Conservation (phyloP, 1,140 invertebrate genomes). For the Drosophila willistoni region DNA sequence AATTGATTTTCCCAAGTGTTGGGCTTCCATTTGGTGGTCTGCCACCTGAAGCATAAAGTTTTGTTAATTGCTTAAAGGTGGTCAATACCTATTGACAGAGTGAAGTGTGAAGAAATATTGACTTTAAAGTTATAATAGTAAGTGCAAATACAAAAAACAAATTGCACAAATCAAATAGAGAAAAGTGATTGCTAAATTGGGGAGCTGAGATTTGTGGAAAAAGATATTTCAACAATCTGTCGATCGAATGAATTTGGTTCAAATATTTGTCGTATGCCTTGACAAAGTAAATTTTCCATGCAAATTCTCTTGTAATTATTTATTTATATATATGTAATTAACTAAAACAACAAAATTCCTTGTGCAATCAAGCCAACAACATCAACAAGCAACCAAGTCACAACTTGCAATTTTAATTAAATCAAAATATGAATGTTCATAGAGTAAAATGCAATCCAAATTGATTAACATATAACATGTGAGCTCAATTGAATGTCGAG, state of each 20-base stretch:
- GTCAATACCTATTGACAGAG: conserved; percentile 14
- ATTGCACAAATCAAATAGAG: conserved; percentile 2
- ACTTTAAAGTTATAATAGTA: not conserved
- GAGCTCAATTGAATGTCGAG: conserved; percentile 45
- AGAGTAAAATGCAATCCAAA: conserved; percentile 62
- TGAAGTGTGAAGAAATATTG: conserved; percentile 22
- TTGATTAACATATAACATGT: conserved; percentile 73
- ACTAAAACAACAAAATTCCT: conserved; percentile 46
- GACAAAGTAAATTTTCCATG: conserved; percentile 58
- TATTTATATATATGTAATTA: conserved; percentile 30
- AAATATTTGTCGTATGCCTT: conserved; percentile 19
- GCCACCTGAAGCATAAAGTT: conserved; percentile 18
- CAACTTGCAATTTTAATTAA: conserved; percentile 75
- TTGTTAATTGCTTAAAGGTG: conserved; percentile 20
- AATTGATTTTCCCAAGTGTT: conserved; percentile 2
- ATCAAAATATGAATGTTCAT: conserved; percentile 15
- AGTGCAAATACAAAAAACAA: conserved; percentile 1
- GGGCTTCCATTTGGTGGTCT: conserved; percentile 2
- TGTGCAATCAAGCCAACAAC: conserved; percentile 43
- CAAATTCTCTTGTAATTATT: conserved; percentile 69
- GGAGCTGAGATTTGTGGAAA: not conserved
- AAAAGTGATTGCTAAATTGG: conserved; percentile 10
- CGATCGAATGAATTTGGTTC: conserved; percentile 5
- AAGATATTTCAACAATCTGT: not conserved
- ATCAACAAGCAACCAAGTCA: conserved; percentile 26